Conservation (phyloP, 2,113 vertebrate species). For the Austrofundulus limnaeus region DNA sequence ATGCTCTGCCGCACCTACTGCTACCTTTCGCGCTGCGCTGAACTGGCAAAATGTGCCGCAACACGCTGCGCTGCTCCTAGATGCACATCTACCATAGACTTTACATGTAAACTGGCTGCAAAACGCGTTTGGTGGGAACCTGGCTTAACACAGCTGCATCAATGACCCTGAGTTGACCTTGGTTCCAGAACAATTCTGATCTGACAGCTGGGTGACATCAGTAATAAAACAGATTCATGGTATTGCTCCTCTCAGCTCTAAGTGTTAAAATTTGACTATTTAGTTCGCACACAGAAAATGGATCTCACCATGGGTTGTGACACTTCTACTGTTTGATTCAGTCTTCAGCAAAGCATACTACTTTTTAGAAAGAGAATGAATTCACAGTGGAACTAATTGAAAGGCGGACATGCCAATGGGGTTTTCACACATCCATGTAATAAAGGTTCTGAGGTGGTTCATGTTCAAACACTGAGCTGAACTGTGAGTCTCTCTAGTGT, state of each 20-base stretch:
- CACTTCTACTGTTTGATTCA: conserved; percentile 48
- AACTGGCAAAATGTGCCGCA: too few species aligned
- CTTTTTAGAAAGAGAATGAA: conserved; percentile 30
- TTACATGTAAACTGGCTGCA: too few species aligned
- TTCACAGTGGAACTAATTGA: conserved; percentile 22
- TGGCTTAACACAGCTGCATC: too few species aligned
- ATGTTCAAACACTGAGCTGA: conserved; percentile 15
- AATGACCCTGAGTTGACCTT: background rate
- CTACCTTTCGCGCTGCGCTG: too few species aligned
- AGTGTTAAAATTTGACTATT: too few species aligned
- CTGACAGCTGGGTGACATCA: conserved; percentile 35
- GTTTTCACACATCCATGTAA: conserved; percentile 23
- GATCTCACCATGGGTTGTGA: conserved; percentile 31
- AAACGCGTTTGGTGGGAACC: too few species aligned
- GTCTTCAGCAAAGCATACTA: conserved; percentile 19
- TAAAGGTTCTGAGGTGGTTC: conserved; percentile 3
- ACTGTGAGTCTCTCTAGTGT: conserved; percentile 12
- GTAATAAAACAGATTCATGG: conserved; percentile 20
- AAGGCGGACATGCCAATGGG: conserved; percentile 21
- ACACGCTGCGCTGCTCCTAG: too few species aligned
- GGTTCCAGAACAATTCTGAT: conserved; percentile 7
- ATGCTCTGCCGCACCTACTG: too few species aligned
- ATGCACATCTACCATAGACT: too few species aligned
- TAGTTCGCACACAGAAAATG: conserved; percentile 16
- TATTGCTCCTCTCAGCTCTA: conserved; percentile 11